Evolutionary conservation across 2,888 invertebrate species (phyloP).

Genomic region (Ennomos erosarius): DNA sequence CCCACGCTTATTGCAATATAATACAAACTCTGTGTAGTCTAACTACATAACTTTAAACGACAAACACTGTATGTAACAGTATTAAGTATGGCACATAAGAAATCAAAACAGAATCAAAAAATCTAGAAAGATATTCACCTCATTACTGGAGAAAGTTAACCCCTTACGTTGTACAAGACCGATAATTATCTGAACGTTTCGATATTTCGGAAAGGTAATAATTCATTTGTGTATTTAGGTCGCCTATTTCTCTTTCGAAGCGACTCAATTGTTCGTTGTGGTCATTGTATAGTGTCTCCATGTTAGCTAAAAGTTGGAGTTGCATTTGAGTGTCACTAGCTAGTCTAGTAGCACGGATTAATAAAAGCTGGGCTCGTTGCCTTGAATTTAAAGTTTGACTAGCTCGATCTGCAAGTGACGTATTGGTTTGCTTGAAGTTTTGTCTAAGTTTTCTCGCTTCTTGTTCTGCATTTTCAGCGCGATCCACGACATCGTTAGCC

Average conservation of each 20-base stretch:
- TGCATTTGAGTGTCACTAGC: constrained; percentile 92
- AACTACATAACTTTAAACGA: constrained; percentile 57
- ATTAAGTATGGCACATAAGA: constrained; percentile 62
- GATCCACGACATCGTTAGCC: constrained; percentile 89
- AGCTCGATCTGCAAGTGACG: constrained; percentile 89
- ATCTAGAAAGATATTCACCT: constrained; percentile 34
- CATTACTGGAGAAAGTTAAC: constrained; percentile 18
- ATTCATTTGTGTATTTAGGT: constrained; percentile 87
- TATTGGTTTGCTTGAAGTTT: constrained; percentile 90
- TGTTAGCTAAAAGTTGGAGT: constrained; percentile 88
- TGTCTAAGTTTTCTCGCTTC: constrained; percentile 87
- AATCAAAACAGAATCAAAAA: constrained; percentile 45
- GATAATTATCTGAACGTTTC: constrained; percentile 85
- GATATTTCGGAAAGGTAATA: constrained; percentile 87
- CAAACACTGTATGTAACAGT: constrained; percentile 46
- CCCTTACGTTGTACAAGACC: constrained; percentile 83
- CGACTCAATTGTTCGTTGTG: constrained; percentile 86
- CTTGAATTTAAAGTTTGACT: constrained; percentile 91
- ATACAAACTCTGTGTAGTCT: constrained; percentile 60
- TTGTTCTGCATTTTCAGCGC: constrained; percentile 89
- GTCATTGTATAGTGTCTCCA: constrained; percentile 88
- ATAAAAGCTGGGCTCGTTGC: constrained; percentile 90
- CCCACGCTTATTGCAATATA: constrained; percentile 51
- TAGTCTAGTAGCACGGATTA: constrained; percentile 92
- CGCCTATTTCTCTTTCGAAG: constrained; percentile 86